A percentile compares a stretch with the other conserved stretches of the same genome.
Evolutionary conservation across 2,113 vertebrate species (phyloP).

Genomic region (Antigone vipio): DNA sequence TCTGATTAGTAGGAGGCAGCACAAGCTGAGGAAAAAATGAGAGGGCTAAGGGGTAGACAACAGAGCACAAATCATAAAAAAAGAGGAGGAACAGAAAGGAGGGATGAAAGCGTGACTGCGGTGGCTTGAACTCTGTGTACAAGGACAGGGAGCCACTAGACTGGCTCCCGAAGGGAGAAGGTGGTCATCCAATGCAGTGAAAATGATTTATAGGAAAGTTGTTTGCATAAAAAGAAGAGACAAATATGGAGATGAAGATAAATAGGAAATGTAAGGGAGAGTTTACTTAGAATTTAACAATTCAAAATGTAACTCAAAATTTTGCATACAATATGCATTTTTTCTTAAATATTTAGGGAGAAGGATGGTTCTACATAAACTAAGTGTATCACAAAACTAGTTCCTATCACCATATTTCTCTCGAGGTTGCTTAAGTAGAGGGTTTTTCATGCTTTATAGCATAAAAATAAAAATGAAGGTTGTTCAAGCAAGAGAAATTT

Average conservation of each 20-base stretch:
- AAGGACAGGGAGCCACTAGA: neutral
- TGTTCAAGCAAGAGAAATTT: neutral
- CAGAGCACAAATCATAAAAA: neutral
- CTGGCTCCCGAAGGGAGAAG: neutral
- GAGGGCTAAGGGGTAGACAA: neutral
- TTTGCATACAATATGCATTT: neutral
- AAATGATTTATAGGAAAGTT: neutral
- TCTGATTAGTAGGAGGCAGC: neutral
- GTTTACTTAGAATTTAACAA: neutral
- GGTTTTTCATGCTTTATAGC: neutral
- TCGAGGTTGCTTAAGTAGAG: neutral
- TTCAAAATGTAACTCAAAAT: neutral
- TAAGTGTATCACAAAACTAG: neutral
- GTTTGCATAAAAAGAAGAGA: neutral
- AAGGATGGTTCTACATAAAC: neutral
- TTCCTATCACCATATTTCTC: neutral
- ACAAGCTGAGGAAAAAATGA: neutral
- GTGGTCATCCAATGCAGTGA: neutral
- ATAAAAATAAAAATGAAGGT: neutral
- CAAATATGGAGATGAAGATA: neutral
- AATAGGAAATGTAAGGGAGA: neutral
- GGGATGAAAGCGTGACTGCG: neutral
- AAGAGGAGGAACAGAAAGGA: neutral
- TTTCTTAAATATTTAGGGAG: neutral
- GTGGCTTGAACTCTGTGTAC: neutral